phyloP scores from a whole-genome alignment of 2,113 vertebrate genomes.

The Pardalotus punctatus region DNA sequence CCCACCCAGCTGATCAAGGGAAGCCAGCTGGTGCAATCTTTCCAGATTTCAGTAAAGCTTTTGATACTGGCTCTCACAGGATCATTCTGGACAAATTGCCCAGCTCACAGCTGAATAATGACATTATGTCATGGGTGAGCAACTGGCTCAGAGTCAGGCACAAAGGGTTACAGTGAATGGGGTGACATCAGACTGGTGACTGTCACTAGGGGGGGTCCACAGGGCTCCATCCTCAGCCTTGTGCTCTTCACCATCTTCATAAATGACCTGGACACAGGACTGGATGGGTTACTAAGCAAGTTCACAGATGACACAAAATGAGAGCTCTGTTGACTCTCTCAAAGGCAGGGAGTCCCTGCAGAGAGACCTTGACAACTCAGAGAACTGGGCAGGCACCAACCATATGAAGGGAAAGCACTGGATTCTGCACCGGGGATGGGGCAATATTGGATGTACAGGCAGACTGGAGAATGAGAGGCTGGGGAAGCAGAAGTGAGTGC shows the following conservation, averaged over 20 bases:
- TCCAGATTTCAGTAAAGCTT: background rate
- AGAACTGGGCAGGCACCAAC: background rate
- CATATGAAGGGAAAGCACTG: rapidly evolving
- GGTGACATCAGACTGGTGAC: background rate
- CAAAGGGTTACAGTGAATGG: background rate
- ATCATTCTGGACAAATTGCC: background rate
- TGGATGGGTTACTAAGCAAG: background rate
- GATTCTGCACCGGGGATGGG: background rate
- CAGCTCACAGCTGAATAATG: background rate
- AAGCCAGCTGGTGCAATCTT: background rate
- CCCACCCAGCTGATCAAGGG: background rate
- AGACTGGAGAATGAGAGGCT: rapidly evolving
- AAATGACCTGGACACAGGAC: background rate
- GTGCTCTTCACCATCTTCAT: background rate
- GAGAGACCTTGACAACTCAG: background rate
- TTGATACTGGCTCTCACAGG: background rate
- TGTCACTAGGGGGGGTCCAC: background rate
- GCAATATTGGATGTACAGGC: background rate
- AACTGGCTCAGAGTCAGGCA: background rate
- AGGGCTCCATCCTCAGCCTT: background rate
- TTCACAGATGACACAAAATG: background rate
- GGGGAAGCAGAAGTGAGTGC: background rate
- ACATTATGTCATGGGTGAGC: background rate
- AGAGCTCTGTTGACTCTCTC: background rate
- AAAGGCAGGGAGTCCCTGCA: background rate